phyloP scores from a whole-genome alignment of 37 sponge, comb jelly and placozoan genomes.

The Ephydatia muelleri region DNA sequence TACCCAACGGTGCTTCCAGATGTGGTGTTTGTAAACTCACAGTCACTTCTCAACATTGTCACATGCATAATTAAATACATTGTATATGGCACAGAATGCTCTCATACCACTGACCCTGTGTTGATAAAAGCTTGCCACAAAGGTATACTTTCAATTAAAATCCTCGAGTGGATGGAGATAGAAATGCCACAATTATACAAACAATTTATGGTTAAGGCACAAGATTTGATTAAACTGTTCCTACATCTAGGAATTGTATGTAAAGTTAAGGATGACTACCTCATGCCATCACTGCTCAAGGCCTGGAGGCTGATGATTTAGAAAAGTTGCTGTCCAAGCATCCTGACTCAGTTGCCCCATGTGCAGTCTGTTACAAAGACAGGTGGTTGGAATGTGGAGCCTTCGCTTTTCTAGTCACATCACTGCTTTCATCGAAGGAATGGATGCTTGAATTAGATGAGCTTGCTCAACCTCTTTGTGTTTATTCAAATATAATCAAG shows the following conservation, averaged over 20 bases:
- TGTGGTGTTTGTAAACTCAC: constrained; percentile 17
- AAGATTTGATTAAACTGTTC: constrained; percentile 10
- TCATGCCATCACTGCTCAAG: constrained; percentile 19
- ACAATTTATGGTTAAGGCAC: not conserved
- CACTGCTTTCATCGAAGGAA: not conserved
- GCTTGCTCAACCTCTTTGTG: not conserved
- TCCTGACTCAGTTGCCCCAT: not conserved
- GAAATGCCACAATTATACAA: not conserved
- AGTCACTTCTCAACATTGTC: constrained; percentile 12
- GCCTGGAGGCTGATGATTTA: not conserved
- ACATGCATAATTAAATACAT: constrained; percentile 7
- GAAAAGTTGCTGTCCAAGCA: not conserved
- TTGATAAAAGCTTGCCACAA: not conserved
- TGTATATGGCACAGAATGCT: not conserved
- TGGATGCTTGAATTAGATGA: constrained; percentile 14
- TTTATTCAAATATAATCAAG: constrained; percentile 12
- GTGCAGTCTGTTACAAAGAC: not conserved
- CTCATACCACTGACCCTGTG: not conserved
- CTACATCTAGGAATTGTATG: constrained; percentile 4
- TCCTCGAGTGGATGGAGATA: not conserved
- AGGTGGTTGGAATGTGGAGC: constrained; percentile 9
- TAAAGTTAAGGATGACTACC: constrained; percentile 5
- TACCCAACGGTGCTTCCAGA: constrained; percentile 19
- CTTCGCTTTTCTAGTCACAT: not conserved
- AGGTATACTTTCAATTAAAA: not conserved